Evolutionary conservation across 2,797 vertebrate genomes (phyloP).

Genomic region (Decapterus maruadsi): DNA sequence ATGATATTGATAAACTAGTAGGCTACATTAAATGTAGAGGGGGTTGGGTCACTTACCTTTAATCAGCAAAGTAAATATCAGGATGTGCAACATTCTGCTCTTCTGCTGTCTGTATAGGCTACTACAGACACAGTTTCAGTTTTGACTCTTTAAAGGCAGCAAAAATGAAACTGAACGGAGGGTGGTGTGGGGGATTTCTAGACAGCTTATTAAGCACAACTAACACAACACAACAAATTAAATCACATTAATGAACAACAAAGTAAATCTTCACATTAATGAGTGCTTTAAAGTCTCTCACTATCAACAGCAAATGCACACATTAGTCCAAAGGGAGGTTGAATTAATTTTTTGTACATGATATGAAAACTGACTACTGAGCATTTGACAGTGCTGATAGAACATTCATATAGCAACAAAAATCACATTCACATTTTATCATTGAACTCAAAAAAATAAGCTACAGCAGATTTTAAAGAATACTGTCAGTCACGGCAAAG

Average conservation of each 20-base stretch:
- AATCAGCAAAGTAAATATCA: conserved; percentile 8
- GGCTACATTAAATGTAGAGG: neutral
- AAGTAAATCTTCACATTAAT: neutral
- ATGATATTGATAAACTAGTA: neutral
- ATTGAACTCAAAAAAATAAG: neutral
- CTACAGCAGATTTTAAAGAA: neutral
- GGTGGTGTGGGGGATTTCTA: neutral
- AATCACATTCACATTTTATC: neutral
- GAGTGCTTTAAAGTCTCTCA: too few relatives aligned
- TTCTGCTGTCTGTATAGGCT: rapidly evolving
- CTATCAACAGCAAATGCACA: too few relatives aligned
- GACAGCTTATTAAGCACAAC: too few relatives aligned
- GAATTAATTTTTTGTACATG: neutral
- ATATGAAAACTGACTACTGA: neutral
- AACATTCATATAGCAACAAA: neutral
- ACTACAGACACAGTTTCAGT: conserved; percentile 20
- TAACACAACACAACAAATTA: too few relatives aligned
- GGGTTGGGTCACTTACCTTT: conserved; percentile 44
- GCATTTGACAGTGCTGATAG: too few relatives aligned
- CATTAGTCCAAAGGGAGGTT: too few relatives aligned
- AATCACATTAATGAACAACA: too few relatives aligned
- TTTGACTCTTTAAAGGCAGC: neutral
- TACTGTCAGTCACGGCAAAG: neutral
- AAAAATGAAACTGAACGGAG: neutral
- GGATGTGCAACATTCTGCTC: conserved; percentile 32